phyloP scores from a whole-genome alignment of 2,113 vertebrate species.

The Centrocercus urophasianus region DNA sequence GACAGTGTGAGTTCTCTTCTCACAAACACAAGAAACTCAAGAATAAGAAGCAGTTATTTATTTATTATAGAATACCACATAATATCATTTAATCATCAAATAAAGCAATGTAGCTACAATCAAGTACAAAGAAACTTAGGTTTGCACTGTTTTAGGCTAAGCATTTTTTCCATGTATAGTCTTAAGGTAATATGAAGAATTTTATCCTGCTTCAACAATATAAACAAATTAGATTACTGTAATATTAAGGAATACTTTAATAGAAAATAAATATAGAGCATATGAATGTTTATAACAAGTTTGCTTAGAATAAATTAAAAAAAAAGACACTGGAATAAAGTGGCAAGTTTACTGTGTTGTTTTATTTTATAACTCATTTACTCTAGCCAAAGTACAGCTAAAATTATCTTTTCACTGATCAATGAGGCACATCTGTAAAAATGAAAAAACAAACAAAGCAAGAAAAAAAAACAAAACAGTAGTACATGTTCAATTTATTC shows the following conservation, averaged over 20 bases:
- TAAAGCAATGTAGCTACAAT: background rate
- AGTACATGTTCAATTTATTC: background rate
- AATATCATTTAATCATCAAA: background rate
- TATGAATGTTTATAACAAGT: background rate
- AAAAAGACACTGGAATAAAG: background rate
- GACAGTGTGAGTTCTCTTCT: background rate
- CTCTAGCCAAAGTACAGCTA: background rate
- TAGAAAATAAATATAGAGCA: background rate
- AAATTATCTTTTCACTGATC: background rate
- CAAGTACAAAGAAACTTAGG: background rate
- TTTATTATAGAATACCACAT: background rate
- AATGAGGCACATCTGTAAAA: background rate
- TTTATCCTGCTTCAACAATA: conserved; percentile 22
- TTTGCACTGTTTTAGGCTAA: background rate
- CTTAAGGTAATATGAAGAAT: background rate
- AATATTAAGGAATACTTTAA: background rate
- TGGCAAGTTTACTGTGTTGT: background rate
- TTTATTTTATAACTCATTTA: background rate
- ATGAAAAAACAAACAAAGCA: background rate
- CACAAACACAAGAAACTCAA: background rate
- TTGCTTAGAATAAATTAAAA: background rate
- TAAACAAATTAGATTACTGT: background rate
- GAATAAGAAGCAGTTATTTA: background rate
- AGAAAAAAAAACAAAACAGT: background rate
- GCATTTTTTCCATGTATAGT: background rate